These are phyloP conservation scores for Ophioderma brevispina DNA, from an alignment of 35 echinoderm and acorn worm genomes.

Conservation along the genomic window DNA sequence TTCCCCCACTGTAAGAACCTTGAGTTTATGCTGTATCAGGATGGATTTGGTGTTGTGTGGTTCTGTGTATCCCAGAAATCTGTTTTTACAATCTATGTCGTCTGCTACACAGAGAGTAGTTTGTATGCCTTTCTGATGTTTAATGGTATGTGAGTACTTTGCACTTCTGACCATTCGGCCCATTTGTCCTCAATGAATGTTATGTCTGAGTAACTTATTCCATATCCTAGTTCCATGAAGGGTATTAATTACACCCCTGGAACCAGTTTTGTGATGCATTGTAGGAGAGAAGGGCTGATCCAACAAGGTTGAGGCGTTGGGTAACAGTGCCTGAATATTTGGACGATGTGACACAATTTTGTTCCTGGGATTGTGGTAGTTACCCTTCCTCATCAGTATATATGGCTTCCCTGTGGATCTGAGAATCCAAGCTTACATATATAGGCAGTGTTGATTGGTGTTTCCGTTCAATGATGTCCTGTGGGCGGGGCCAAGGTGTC, in stretches of 20 bases:
- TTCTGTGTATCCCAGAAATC: background rate
- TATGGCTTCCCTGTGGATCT: background rate
- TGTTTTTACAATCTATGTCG: slow-evolving; percentile 10
- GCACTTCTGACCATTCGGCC: background rate
- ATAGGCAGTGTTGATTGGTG: background rate
- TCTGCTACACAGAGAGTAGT: background rate
- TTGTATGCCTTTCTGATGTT: background rate
- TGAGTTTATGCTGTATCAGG: background rate
- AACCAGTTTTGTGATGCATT: background rate
- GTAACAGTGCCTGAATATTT: background rate
- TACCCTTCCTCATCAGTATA: background rate
- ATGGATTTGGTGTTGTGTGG: slow-evolving; percentile 16
- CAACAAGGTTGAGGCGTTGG: background rate
- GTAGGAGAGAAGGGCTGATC: background rate
- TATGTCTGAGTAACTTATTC: background rate
- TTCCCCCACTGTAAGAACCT: background rate
- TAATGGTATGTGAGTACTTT: background rate
- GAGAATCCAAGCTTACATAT: background rate
- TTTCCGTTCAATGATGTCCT: background rate
- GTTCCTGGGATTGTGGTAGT: background rate
- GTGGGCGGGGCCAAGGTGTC: background rate
- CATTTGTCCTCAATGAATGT: slow-evolving; percentile 10
- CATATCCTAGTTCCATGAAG: slow-evolving; percentile 5
- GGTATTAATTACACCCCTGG: background rate
- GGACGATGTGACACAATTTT: background rate